A percentile compares a stretch with the other conserved stretches of the same genome.
Conservation (phyloP, 92 coral and sea anemone species). For the Micromussa lordhowensis region DNA sequence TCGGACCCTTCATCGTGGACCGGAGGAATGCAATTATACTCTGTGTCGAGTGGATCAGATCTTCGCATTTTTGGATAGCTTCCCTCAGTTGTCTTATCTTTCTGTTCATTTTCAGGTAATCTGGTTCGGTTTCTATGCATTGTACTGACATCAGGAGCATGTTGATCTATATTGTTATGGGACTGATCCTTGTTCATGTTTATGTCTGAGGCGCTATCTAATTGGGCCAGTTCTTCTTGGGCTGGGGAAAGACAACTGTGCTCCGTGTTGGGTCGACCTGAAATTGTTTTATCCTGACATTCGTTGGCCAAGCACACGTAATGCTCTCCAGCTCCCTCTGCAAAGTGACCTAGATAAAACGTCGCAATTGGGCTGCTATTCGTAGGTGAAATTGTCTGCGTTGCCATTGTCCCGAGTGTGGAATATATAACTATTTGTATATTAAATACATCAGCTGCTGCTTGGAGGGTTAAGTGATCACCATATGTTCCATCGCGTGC, state of each 20-base stretch:
- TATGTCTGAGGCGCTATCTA: background rate
- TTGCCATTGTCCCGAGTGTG: background rate
- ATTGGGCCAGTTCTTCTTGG: constrained; percentile 22
- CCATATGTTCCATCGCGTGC: constrained; percentile 45
- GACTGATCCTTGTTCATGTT: constrained; percentile 8
- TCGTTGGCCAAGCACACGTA: constrained; percentile 31
- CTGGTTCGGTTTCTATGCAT: background rate
- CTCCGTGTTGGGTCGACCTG: background rate
- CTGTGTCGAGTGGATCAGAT: too few species aligned
- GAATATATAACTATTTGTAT: too few species aligned
- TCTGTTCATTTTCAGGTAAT: constrained; percentile 10
- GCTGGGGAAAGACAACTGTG: constrained; percentile 23
- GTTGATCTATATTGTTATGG: constrained; percentile 20
- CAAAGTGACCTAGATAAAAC: constrained; percentile 12
- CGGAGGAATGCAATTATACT: too few species aligned
- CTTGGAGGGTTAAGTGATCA: constrained; percentile 64
- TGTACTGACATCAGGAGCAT: constrained; percentile 7
- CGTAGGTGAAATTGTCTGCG: background rate
- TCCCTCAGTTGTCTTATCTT: background rate
- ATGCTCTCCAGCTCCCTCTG: constrained; percentile 8
- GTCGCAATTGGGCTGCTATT: constrained; percentile 19
- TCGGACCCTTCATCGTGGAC: too few species aligned
- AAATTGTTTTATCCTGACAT: too few species aligned
- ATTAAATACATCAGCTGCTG: constrained; percentile 41
- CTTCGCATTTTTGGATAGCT: too few species aligned